Evolutionary conservation across 2,888 invertebrate species (phyloP), one percentile per base, ranked within the genome.

Genomic region (Tenthredo mesomela): DNA sequence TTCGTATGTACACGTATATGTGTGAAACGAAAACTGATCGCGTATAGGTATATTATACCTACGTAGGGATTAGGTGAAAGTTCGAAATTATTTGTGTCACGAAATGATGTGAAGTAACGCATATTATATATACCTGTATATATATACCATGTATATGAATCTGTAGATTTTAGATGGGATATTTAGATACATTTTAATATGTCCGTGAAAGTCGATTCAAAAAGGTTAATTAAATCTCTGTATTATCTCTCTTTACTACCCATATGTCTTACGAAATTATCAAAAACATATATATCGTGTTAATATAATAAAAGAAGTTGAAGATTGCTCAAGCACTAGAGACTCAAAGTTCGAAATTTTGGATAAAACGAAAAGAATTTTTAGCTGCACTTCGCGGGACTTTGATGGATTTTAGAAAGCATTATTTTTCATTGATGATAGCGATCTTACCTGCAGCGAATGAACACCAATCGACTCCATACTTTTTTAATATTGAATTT

Each of bases 1-100:
- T 18, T 50, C 21, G n/a, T 37, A 37, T 37, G 7, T 6, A 12
- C 2, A 33, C 29, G 65, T 40, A 21, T 37, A 2, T 40, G 9
- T 21, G 9, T 21, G 10, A 15, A 25, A 65, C 21, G 9, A 65
- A 43, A 25, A 18, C 25, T 75, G 29, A 50, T 50, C 47, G 47
- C n/a, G 78, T 29, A 9, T 61, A 12, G 47, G 9, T 4, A 75
- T 47, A 33, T 2, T 0, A 29, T n/a, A 29, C 29, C 29, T n/a
- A 12, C 15, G 12, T 2, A 54, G 12, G 25, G 54, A 25, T 77
- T 47, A 40, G 80, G 80, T 80, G 80, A 80, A 80, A 80, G 80
- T 80, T 61, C 40, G 18, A 61, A 40, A 61, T 21, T 80, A 40
- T 61, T 61, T 61, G 21, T 61, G 61, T 58, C 80, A 61, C 40